Conservation (phyloP, 2,113 vertebrate species). For the Eublepharis macularius region DNA sequence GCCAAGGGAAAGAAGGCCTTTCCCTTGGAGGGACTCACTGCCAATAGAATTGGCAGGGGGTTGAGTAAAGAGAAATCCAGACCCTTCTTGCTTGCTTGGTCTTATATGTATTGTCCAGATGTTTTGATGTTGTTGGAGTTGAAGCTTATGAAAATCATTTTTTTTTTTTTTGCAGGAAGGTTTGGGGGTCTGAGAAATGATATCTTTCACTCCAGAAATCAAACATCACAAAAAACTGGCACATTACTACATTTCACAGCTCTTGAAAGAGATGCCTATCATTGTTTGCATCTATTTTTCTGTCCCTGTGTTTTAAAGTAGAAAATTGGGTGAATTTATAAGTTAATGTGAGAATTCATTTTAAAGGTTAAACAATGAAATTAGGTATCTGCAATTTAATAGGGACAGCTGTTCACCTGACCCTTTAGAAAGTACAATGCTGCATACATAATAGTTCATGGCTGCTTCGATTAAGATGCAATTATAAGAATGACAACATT, state of each 20-base stretch:
- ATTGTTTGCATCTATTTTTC: neutral
- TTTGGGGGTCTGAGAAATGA: neutral
- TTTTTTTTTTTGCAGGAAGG: neutral
- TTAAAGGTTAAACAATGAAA: neutral
- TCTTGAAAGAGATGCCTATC: neutral
- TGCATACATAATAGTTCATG: neutral
- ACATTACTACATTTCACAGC: neutral
- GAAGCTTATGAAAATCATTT: too few relatives aligned
- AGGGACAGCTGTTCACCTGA: neutral
- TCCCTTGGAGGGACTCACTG: too few relatives aligned
- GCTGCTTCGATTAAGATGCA: neutral
- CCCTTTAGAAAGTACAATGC: too few relatives aligned
- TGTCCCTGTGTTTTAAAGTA: neutral
- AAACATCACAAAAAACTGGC: neutral
- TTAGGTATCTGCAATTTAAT: neutral
- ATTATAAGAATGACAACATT: neutral
- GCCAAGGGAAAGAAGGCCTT: too few relatives aligned
- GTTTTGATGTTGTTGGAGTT: too few relatives aligned
- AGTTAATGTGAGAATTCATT: neutral
- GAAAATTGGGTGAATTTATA: neutral
- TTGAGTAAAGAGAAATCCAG: too few relatives aligned
- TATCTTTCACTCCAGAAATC: neutral
- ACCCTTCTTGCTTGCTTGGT: too few relatives aligned
- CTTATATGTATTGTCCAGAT: too few relatives aligned
- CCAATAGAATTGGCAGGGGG: too few relatives aligned